These are phyloP conservation scores for Macquaria australasica DNA, from an alignment of 2,113 vertebrate genomes.

Conservation along the genomic window DNA sequence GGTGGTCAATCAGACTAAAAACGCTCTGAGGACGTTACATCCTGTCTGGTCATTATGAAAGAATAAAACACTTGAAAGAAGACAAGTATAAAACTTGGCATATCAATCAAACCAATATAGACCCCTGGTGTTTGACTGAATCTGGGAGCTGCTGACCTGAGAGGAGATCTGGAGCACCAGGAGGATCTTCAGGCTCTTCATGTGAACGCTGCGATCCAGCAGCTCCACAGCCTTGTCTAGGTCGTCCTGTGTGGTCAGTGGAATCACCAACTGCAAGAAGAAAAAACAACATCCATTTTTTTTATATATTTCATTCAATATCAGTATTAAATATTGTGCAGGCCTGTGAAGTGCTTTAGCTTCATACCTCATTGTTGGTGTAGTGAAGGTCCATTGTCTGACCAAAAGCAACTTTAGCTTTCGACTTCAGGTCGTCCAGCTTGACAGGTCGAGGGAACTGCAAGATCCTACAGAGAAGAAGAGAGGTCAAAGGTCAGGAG, in stretches of 20 bases:
- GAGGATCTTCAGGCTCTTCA: constrained; percentile 98
- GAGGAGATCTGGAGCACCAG: constrained; percentile 91
- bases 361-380: constrained; percentile 96
- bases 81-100: not conserved
- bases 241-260: constrained; percentile 96
- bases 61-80: not conserved
- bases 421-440: constrained; percentile 92
- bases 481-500: constrained; percentile 34
- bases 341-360: not conserved
- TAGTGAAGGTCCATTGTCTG: constrained; percentile 98
- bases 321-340: not conserved
- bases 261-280: constrained; percentile 91
- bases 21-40: no score
- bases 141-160: constrained; percentile 85
- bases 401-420: constrained; percentile 96
- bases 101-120: not conserved
- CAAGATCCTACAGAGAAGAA: constrained; percentile 87
- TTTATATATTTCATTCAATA: not conserved
- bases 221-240: constrained; percentile 97
- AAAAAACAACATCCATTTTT: not conserved
- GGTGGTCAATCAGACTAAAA: no score
- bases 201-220: constrained; percentile 96
- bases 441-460: constrained; percentile 95
- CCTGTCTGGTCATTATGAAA: no score
- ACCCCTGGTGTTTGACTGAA: not conserved